Evolutionary conservation across 2,797 vertebrate genomes (phyloP).

Genomic region (Alectoris magna): DNA sequence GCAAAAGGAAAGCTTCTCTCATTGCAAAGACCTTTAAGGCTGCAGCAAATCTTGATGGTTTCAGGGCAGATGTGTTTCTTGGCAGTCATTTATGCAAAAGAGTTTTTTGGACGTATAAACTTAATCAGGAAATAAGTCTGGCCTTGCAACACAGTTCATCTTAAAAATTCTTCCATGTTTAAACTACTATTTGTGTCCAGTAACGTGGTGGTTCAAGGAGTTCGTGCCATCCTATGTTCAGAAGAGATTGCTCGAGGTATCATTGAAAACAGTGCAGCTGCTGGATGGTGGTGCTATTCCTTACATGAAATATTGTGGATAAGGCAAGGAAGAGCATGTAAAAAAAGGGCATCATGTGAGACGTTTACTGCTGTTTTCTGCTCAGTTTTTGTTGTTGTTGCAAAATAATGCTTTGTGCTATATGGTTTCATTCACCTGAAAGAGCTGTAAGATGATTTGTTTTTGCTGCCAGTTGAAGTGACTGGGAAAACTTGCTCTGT

Average conservation of each 20-base stretch:
- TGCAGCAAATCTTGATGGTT: conserved; percentile 48
- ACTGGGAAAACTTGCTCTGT: background rate
- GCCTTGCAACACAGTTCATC: background rate
- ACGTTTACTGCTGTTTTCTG: background rate
- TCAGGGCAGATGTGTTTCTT: conserved; percentile 55
- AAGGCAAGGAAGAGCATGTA: background rate
- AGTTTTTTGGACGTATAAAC: conserved; percentile 5
- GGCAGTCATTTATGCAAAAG: background rate
- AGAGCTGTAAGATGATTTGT: background rate
- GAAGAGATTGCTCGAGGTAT: background rate
- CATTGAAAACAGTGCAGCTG: background rate
- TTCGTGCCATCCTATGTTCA: accelerated
- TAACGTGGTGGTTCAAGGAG: background rate
- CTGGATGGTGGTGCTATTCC: background rate
- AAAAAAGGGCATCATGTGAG: background rate
- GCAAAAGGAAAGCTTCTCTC: background rate
- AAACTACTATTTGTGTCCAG: background rate
- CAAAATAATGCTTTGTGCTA: background rate
- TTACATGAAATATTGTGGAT: background rate
- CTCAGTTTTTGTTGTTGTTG: background rate
- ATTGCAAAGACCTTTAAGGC: conserved; percentile 10
- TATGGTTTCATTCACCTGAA: background rate
- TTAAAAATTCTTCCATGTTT: background rate
- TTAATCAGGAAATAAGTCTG: conserved; percentile 31
- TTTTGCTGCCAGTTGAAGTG: background rate